phyloP scores from a whole-genome alignment of 2,797 vertebrate genomes.

The Mus spretus region DNA sequence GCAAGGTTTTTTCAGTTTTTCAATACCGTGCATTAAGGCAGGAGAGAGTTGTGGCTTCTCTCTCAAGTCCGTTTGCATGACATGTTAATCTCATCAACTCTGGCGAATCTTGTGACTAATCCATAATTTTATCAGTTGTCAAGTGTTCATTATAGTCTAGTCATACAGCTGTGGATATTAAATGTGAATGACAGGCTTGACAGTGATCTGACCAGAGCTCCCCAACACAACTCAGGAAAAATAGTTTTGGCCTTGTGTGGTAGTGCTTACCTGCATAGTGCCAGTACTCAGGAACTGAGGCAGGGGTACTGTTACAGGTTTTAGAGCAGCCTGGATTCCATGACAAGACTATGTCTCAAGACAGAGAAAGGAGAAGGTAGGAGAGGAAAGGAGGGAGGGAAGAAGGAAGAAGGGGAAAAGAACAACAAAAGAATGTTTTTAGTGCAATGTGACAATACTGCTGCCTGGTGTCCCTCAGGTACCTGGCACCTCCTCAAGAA shows the following conservation, averaged over 20 bases:
- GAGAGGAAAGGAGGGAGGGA: background rate
- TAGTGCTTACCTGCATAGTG: background rate
- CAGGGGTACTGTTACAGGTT: background rate
- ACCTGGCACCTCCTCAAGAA: background rate
- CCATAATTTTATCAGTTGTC: background rate
- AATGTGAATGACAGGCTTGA: background rate
- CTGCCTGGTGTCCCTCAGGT: fast-evolving
- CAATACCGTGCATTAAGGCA: background rate
- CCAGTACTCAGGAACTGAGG: background rate
- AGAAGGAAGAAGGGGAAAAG: background rate
- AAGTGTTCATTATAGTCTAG: background rate
- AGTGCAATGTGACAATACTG: too few species aligned
- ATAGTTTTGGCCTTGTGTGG: background rate
- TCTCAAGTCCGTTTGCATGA: background rate
- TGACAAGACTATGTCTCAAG: background rate
- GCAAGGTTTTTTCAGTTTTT: background rate
- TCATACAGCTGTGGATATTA: background rate
- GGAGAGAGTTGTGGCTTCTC: background rate
- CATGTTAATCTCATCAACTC: background rate
- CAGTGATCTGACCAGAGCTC: background rate
- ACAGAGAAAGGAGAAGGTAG: too few species aligned
- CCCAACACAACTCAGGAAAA: background rate
- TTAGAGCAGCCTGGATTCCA: background rate
- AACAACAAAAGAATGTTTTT: background rate
- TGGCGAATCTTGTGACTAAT: background rate